Conservation (phyloP, 1,140 invertebrate species). For the Chymomyza costata region DNA sequence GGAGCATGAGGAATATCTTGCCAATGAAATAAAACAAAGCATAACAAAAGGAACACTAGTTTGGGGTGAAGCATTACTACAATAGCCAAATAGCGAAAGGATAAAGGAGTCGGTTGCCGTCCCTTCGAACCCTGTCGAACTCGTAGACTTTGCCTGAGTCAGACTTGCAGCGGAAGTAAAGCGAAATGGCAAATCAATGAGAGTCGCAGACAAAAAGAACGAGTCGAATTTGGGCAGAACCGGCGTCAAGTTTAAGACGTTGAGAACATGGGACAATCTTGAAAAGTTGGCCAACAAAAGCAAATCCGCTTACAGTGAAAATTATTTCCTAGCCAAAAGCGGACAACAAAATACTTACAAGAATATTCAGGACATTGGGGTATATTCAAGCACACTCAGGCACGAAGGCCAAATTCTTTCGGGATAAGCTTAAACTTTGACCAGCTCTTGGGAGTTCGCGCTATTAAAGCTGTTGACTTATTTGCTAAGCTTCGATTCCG, state of each 20-base stretch:
- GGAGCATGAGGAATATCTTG: conserved; percentile 51
- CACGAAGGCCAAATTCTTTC: too few species aligned
- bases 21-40: conserved; percentile 59
- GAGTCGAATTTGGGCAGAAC: too few species aligned
- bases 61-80: conserved; percentile 27
- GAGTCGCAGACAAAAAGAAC: conserved; percentile 12
- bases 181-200: conserved; percentile 70
- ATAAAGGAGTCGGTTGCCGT: conserved; percentile 5
- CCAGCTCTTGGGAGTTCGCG: conserved; percentile 44
- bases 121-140: conserved; percentile 40
- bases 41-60: conserved; percentile 43
- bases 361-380: too few species aligned
- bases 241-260: conserved; percentile 1
- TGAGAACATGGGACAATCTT: too few species aligned
- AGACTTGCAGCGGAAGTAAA: conserved; percentile 49
- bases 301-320: conserved; percentile 74
- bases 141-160: too few species aligned
- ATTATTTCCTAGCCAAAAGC: conserved; percentile 60
- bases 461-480: conserved; percentile 66
- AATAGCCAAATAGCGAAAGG: conserved; percentile 51
- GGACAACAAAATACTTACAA: too few species aligned
- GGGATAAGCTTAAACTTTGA: too few species aligned
- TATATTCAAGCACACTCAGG: too few species aligned
- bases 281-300: conserved; percentile 33
- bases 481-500: conserved; percentile 54